Base-by-base conservation (phyloP, 2,888 invertebrate species). In the Drosophila parthenogenetica region DNA sequence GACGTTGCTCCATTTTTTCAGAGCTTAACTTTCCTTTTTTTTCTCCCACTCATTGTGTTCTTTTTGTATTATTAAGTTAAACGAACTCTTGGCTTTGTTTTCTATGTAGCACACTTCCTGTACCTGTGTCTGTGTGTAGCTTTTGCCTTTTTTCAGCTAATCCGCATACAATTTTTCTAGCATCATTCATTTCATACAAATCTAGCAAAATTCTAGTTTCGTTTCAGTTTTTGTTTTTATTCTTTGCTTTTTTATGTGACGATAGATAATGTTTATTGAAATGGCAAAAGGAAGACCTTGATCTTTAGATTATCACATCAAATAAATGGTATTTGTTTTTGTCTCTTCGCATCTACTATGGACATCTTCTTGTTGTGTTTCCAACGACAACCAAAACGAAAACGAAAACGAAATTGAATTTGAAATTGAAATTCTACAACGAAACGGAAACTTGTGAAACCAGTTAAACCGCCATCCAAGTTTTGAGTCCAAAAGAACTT, bases 221-320 rank as follows among this genome's bases (percentile, higher is more conserved):
- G 71, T 68, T 65, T 54, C 65, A 65, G 29, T 29, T 29, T 59
- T 49, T 13, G 16, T 19, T 3, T 54, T 32, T 16, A 37, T 48
- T 37, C 22, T 48, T 46, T 42, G 51, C 25, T 25, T 25, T 29
- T 43, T 43, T 45, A 45, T 55, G 48, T 45, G 58, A 48, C 42
- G 57, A 61, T 40, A 29, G 39, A 48, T 16, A 49, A 62, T 16
- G 57, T 51, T 63, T 72, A 58, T 85, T 79, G 66, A 75, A 87
- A 83, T 85, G 85, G 85, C 83, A 83, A 87, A 83, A 82, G 77
- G 77, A 87, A 83, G 83, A 84, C 83, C 83, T 84, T 84, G 83
- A 84, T 84, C 87, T 84, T 84, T 84, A 87, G 83, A 84, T 84
- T 84, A 84, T 87, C 87, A 87, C 83, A 82, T 85, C 83, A 84